Evolutionary conservation across 1,140 invertebrate genomes (phyloP), one percentile per base, ranked within the genome.

Genomic region (Drosophila leontia): DNA sequence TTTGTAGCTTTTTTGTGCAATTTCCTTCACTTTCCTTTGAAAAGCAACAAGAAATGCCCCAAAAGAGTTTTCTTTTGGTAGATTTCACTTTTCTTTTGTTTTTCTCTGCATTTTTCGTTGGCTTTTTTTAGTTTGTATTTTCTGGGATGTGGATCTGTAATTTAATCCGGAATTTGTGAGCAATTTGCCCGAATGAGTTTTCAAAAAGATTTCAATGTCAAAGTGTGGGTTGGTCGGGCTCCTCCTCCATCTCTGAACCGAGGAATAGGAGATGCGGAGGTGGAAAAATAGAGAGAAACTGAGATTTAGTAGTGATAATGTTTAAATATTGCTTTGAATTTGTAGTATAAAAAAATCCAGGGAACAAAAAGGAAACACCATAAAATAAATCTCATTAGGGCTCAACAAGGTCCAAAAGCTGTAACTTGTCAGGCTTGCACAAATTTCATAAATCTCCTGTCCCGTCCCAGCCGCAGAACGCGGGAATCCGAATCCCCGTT

Each of bases 71-170:
- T 76, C 56, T 55, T 65, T 39, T 29, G 39, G 29, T 37, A 57
- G 60, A 82, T 86, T 87, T 86, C 82, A 87, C 82, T 86, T 86
- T 86, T 78, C 58, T 75, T 75, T 61, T 75, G 57, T 75, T 74
- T 71, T 74, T 60, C 37, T 42, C 19, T 15, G 19, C 35, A 19
- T 53, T 70, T 26, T 47, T 32, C 4, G 12, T 83, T 83, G 70
- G 70, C 75, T 79, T 82, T 79, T 74, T 67, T 35, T 41, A 13
- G 47, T 50, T 57, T 45, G 4, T 41, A 39, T 39, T 42, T 39
- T 34, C 29, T 70, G 9, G 11, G 32, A 55, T 69, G 70, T 48
- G 58, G 50, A 75, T 63, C 58, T 39, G 64, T 69, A 70, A 70
- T 70, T 70, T 70, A 70, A 55, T 42, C 35, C 65, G 63, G 67